A percentile compares a stretch with the other conserved stretches of the same genome.
phyloP scores from a whole-genome alignment of 2,888 invertebrate genomes.

The Corbicula japonica region DNA sequence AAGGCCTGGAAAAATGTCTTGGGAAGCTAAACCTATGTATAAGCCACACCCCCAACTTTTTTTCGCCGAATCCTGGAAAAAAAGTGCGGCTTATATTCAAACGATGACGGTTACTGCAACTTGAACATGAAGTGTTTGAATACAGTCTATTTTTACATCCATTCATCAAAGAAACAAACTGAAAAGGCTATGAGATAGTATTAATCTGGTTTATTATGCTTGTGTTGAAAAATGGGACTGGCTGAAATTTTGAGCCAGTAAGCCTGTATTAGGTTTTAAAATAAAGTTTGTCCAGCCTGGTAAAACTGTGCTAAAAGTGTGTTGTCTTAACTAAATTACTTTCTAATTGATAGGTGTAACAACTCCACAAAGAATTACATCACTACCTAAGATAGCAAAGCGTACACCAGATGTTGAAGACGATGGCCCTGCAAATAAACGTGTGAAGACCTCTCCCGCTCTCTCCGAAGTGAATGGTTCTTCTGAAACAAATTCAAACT shows the following conservation, averaged over 20 bases:
- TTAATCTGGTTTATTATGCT: not conserved
- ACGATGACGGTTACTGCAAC: too few relatives aligned
- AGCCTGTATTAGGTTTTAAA: not conserved
- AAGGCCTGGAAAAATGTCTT: too few relatives aligned
- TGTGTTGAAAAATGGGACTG: not conserved
- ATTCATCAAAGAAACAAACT: too few relatives aligned
- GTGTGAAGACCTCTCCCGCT: conserved; percentile 37
- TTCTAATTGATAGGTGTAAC: conserved; percentile 54
- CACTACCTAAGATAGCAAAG: conserved; percentile 11
- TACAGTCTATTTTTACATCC: too few relatives aligned
- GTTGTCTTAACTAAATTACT: not conserved
- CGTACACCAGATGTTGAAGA: conserved; percentile 33
- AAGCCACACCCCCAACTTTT: too few relatives aligned
- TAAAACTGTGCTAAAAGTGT: not conserved
- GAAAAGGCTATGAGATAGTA: not conserved
- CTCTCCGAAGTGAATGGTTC: conserved; percentile 38
- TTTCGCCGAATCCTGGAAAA: too few relatives aligned
- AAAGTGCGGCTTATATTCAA: too few relatives aligned
- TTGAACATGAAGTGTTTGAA: too few relatives aligned
- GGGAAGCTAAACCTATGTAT: too few relatives aligned
- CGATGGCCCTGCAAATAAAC: conserved; percentile 53
- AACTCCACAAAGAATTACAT: conserved; percentile 36
- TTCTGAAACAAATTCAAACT: conserved; percentile 15
- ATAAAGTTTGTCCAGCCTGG: not conserved
- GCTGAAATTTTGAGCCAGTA: not conserved